Evolutionary conservation across 1,140 invertebrate species (phyloP).

Genomic region (Palaemon carinicauda): DNA sequence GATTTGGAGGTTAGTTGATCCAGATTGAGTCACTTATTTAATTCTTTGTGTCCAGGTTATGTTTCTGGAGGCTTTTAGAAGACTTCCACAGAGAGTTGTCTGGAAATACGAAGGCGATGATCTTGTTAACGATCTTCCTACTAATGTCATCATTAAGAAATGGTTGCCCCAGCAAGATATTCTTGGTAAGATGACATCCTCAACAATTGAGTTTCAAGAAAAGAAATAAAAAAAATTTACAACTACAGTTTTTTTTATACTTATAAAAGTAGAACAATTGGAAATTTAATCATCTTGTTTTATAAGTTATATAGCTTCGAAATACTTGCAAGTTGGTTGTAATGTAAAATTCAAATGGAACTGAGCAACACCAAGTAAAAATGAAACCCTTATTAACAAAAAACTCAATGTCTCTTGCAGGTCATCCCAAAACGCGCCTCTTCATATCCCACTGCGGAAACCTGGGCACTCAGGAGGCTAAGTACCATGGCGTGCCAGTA

Average conservation of each 20-base stretch:
- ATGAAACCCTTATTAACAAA: too few species aligned
- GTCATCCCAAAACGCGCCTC: constrained; percentile 62
- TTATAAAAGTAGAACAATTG: too few species aligned
- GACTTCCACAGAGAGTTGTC: constrained; percentile 38
- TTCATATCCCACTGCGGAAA: constrained; percentile 67
- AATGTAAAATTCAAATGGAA: too few species aligned
- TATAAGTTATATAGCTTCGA: too few species aligned
- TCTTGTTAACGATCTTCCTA: constrained; percentile 64
- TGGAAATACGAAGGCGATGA: constrained; percentile 47
- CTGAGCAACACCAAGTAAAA: too few species aligned
- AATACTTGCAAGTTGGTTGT: too few species aligned
- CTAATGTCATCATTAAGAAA: constrained; percentile 71
- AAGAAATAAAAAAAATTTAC: too few species aligned
- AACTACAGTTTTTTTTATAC: too few species aligned
- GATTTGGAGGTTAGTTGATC: too few species aligned
- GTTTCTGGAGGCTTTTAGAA: constrained; percentile 35
- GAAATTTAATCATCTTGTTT: too few species aligned
- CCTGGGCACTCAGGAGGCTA: constrained; percentile 66
- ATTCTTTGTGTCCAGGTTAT: not conserved
- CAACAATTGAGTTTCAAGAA: too few species aligned
- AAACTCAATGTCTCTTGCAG: too few species aligned
- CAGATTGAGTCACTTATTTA: not conserved
- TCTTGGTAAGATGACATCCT: constrained; percentile 27
- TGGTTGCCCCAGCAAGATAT: constrained; percentile 75
- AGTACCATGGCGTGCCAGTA: constrained; percentile 66